Evolutionary conservation across 2,113 vertebrate species (phyloP), one percentile per base, ranked within the genome.

Genomic region (Melanerpes aurifrons): DNA sequence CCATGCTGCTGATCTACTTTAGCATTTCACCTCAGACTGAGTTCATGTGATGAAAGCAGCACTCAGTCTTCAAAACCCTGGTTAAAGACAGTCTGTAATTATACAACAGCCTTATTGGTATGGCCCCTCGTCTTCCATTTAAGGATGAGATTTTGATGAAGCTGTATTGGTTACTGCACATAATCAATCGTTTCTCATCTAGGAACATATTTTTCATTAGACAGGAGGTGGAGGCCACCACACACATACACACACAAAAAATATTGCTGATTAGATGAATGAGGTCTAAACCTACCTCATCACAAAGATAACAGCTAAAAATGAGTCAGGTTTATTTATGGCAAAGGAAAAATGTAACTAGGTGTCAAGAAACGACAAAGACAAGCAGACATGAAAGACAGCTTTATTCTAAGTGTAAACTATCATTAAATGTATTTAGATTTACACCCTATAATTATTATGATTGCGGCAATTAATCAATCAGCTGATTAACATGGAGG

Each of bases 391-490:
- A 96, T 96, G 96, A 97, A 97, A 97, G 96, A 97, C 92, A 75
- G 94, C 97, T 96, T 96, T 96, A 97, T 94, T 97, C 95, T 95
- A 96, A 96, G 86, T 94, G 88, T 96, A 97, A 95, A 96, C 97
- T 97, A 97, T 97, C 96, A 97, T 98, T 98, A 97, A 97, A 92
- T 96, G 92, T 97, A 96, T 95, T 97, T 97, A 97, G 95, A 97
- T 97, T 97, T 97, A 92, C 35, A 97, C 93, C 89, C 95, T 97
- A 93, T 97, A 98, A 98, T 98, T 98, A 98, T 98, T 98, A 98
- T 98, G 97, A 98, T 97, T 97, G 96, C 97, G 97, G 97, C 96
- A 98, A 98, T 98, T 98, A 97, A 98, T 98, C 98, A 98, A 98
- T 98, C 98, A 97, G 86, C 95, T 97, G 96, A 98, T 98, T 98